These are phyloP conservation scores for Megalops atlanticus DNA, from an alignment of 2,113 vertebrate species.

Conservation along the genomic window DNA sequence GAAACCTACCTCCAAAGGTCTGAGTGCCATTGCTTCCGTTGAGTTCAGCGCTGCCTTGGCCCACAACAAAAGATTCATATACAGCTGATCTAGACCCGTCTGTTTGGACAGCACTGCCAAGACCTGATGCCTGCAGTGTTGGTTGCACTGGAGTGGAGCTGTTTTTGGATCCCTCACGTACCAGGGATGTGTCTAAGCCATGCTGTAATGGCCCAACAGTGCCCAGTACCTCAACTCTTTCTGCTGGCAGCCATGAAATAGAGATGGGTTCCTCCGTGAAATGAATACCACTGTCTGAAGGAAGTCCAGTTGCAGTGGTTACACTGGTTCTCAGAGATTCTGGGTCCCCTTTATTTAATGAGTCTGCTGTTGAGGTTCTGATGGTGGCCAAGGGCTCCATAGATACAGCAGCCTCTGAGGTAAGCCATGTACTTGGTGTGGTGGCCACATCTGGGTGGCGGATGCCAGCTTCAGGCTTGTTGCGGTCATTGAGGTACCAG, in stretches of 20 bases:
- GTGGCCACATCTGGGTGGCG: conserved; percentile 14
- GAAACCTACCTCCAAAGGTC: conserved; percentile 57
- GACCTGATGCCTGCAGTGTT: conserved; percentile 32
- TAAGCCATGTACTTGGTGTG: conserved; percentile 23
- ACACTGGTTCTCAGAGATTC: conserved; percentile 34
- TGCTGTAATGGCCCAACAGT: background rate
- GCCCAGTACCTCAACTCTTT: conserved; percentile 40
- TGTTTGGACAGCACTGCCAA: conserved; percentile 38
- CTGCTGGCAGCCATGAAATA: conserved; percentile 54
- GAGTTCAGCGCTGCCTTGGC: conserved; percentile 40
- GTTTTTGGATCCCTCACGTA: conserved; percentile 22
- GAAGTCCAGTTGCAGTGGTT: conserved; percentile 25
- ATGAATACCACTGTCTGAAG: conserved; percentile 15
- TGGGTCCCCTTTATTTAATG: conserved; percentile 32
- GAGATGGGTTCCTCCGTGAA: conserved; percentile 49
- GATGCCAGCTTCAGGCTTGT: background rate
- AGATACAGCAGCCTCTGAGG: conserved; percentile 27
- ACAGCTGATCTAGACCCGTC: conserved; percentile 60
- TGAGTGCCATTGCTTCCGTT: conserved; percentile 27
- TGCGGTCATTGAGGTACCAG: conserved; percentile 12
- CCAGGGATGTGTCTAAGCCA: conserved; percentile 30
- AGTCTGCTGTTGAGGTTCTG: conserved; percentile 40
- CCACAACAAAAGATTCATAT: conserved; percentile 57
- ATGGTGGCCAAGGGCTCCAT: conserved; percentile 46
- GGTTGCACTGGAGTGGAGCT: conserved; percentile 31